phyloP scores from a whole-genome alignment of 2,888 invertebrate species.

The Exephanes ischioxanthus region DNA sequence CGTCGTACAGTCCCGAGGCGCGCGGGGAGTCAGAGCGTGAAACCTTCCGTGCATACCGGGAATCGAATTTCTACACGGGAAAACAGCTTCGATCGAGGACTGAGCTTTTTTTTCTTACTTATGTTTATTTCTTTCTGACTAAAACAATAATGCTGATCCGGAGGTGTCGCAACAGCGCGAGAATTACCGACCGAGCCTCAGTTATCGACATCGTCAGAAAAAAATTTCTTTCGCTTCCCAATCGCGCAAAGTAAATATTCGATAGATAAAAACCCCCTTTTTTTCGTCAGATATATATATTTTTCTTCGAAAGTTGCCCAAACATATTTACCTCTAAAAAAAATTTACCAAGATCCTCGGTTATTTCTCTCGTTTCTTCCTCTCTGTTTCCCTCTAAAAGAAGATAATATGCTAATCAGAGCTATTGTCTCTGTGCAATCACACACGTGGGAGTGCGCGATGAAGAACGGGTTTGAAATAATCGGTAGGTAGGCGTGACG shows the following conservation, averaged over 20 bases:
- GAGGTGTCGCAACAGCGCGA: too few species aligned
- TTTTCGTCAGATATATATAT: background rate
- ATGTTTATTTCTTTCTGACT: too few species aligned
- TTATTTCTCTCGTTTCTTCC: constrained; percentile 8
- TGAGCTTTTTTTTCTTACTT: background rate
- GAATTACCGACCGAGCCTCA: too few species aligned
- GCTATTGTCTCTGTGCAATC: constrained; percentile 57
- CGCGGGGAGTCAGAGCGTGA: constrained; percentile 4
- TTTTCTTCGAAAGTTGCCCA: background rate
- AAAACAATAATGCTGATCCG: too few species aligned
- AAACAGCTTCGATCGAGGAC: background rate
- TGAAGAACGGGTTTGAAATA: constrained; percentile 50
- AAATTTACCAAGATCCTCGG: constrained; percentile 41
- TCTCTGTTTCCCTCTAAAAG: constrained; percentile 23
- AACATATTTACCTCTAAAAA: background rate
- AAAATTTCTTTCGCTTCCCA: too few species aligned
- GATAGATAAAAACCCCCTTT: too few species aligned
- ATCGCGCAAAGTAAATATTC: too few species aligned
- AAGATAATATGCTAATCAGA: constrained; percentile 59
- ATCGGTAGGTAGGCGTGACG: constrained; percentile 35
- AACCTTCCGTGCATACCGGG: background rate
- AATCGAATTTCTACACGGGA: constrained; percentile 14
- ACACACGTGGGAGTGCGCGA: constrained; percentile 47
- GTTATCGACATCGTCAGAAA: too few species aligned
- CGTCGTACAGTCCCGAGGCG: background rate